Evolutionary conservation across 2,113 vertebrate species (phyloP).

Genomic region (Psittacula cyanocephala): DNA sequence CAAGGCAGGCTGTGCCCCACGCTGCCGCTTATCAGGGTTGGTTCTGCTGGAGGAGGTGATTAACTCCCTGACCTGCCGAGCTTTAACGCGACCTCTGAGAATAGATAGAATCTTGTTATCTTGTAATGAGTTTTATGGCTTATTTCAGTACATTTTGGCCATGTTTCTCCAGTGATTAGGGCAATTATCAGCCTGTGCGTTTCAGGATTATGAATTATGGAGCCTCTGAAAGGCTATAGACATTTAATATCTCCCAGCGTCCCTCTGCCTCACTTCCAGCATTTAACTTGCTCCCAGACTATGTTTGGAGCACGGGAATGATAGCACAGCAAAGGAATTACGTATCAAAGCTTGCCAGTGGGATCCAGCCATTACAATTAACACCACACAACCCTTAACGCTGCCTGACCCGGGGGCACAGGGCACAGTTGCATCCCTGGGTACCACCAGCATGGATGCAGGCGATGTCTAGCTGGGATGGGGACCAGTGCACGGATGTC

Average conservation of each 20-base stretch:
- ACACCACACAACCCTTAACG: not conserved
- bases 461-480: not conserved
- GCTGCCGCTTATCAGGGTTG: not conserved
- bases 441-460: not conserved
- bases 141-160: slow-evolving; percentile 77
- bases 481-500: not conserved
- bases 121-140: slow-evolving; percentile 82
- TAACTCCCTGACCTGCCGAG: slow-evolving; percentile 73
- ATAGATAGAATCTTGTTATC: slow-evolving; percentile 80
- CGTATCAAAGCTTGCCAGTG: not conserved
- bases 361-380: not conserved
- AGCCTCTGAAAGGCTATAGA: slow-evolving; percentile 40
- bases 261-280: not conserved
- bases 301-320: not conserved
- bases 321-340: not conserved
- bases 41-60: slow-evolving; percentile 65
- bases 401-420: fast-evolving
- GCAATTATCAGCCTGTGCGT: slow-evolving; percentile 72
- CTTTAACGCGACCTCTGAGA: slow-evolving; percentile 73
- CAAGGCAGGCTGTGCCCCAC: not conserved
- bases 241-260: slow-evolving; percentile 30
- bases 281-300: not conserved
- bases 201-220: slow-evolving; percentile 78
- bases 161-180: slow-evolving; percentile 78
- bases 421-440: not conserved